These are phyloP conservation scores for Euzophera pinguis DNA, from an alignment of 2,888 invertebrate genomes.

Conservation along the genomic window DNA sequence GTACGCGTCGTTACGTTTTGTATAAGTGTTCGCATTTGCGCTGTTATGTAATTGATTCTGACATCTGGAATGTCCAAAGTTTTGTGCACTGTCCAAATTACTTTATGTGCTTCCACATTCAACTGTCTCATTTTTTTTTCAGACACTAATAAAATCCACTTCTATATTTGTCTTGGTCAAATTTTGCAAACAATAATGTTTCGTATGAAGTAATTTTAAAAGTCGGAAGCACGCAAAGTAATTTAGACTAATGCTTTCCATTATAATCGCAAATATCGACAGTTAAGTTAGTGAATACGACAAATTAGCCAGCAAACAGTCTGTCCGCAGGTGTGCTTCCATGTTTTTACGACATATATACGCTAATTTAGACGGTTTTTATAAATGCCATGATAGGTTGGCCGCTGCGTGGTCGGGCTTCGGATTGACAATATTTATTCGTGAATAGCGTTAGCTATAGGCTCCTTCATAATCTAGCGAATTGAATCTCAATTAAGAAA, in stretches of 20 bases:
- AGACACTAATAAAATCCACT: too few relatives aligned
- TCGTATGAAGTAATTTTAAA: too few relatives aligned
- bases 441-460: constrained; percentile 5
- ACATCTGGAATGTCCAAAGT: neutral
- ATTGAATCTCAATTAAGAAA: neutral
- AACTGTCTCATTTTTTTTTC: too few relatives aligned
- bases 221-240: too few relatives aligned
- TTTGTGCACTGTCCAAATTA: neutral
- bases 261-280: constrained; percentile 4
- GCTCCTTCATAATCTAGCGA: constrained; percentile 18
- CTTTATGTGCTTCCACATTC: neutral
- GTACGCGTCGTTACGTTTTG: neutral
- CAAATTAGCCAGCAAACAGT: constrained; percentile 67
- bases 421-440: constrained; percentile 59
- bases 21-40: neutral
- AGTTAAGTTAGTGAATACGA: constrained; percentile 24
- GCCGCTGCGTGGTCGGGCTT: constrained; percentile 48
- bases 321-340: constrained; percentile 79
- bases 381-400: constrained; percentile 49
- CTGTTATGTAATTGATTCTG: neutral
- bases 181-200: too few relatives aligned
- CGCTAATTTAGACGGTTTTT: constrained; percentile 67
- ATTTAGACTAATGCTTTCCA: neutral
- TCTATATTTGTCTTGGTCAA: too few relatives aligned
- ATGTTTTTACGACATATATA: constrained; percentile 71